A percentile compares a stretch with the other conserved stretches of the same genome.
These are phyloP conservation scores for Orycteropus afer DNA, from an alignment of 2,113 vertebrate genomes.

Conservation along the genomic window DNA sequence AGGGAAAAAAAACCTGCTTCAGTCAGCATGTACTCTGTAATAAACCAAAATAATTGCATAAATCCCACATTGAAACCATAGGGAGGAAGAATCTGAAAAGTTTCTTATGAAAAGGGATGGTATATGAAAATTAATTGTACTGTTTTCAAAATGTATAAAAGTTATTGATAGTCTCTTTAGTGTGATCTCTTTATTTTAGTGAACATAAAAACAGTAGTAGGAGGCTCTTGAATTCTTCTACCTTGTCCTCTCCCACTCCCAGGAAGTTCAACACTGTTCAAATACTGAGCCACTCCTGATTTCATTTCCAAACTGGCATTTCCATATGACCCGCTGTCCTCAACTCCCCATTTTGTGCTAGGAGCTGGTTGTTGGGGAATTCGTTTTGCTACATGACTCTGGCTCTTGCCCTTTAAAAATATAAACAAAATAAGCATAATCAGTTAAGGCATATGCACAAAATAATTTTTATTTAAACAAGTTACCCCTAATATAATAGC, in stretches of 20 bases:
- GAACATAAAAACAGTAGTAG: background rate
- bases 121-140: background rate
- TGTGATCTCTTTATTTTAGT: background rate
- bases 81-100: background rate
- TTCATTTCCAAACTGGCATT: slow-evolving; percentile 9
- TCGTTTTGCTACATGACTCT: slow-evolving; percentile 53
- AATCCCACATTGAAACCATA: background rate
- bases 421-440: background rate
- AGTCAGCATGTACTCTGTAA: background rate
- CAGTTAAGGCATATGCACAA: background rate
- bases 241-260: background rate
- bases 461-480: slow-evolving; percentile 38
- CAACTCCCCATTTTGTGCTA: background rate
- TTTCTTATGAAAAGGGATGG: background rate
- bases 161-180: background rate
- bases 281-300: background rate
- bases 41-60: background rate
- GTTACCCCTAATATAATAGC: background rate
- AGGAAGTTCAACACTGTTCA: background rate
- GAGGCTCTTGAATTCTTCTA: slow-evolving; percentile 10
- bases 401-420: slow-evolving; percentile 29
- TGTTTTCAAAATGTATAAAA: background rate
- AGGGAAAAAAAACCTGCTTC: background rate
- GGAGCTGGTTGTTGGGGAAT: background rate
- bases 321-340: background rate